Percentiles rank a stretch among this genome's conserved stretches.
These are phyloP conservation scores for Enteromius radiatus DNA, from an alignment of 2,797 vertebrate genomes.

Conservation along the genomic window DNA sequence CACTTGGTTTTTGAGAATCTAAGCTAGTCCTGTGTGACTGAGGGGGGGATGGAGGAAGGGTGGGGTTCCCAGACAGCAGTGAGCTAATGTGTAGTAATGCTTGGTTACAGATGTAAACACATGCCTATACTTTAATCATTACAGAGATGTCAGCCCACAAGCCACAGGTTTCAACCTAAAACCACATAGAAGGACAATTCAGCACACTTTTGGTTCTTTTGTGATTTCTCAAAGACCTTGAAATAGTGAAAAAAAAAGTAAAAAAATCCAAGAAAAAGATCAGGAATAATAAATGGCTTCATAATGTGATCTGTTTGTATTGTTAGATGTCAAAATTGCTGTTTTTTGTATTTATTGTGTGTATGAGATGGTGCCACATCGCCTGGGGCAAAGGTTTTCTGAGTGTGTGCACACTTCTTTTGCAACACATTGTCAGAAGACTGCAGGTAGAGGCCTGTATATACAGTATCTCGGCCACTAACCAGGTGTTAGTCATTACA, in stretches of 20 bases:
- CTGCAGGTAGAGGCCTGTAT: constrained; percentile 42
- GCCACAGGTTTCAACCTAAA: background rate
- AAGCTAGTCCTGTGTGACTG: constrained; percentile 8
- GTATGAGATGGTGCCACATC: constrained; percentile 29
- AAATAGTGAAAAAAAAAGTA: too few species aligned
- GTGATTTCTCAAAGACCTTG: background rate
- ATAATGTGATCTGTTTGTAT: background rate
- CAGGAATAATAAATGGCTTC: background rate
- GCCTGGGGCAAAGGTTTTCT: constrained; percentile 3
- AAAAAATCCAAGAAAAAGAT: background rate
- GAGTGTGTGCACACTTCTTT: background rate
- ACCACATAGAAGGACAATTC: background rate
- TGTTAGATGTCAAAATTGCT: background rate
- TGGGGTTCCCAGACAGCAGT: constrained; percentile 17
- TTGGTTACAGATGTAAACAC: constrained; percentile 36
- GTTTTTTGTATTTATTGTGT: constrained; percentile 2
- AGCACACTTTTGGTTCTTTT: background rate
- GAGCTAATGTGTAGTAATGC: constrained; percentile 36
- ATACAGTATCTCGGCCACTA: constrained; percentile 1
- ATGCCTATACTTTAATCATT: constrained; percentile 19
- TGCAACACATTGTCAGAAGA: constrained; percentile 16
- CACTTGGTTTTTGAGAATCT: background rate
- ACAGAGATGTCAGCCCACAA: background rate
- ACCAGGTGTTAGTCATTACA: constrained; percentile 22
- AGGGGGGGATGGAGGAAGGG: constrained; percentile 21